Base-by-base conservation (phyloP, 2,888 invertebrate species). In the Gryllus longicercus region DNA sequence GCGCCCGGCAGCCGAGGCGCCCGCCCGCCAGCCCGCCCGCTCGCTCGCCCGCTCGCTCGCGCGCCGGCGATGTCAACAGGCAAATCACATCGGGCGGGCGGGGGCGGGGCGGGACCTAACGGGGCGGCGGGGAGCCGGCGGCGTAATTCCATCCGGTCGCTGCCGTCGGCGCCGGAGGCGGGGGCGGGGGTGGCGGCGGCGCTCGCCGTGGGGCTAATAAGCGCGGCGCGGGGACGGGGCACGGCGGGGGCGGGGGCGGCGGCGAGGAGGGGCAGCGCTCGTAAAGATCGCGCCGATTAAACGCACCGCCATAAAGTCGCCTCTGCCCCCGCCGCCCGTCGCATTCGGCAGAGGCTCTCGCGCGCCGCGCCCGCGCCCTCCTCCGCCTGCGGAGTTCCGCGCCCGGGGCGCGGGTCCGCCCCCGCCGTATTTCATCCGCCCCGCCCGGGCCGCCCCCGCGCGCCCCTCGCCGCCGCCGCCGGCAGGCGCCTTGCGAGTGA, bases 251-350 rank as follows among this genome's bases (percentile, higher is more conserved):
- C 5, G 63, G 63, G 3, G 14, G 63, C 16, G 63, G 14, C 16
- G 63, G 14, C 16, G 63, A 18, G 63, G 63, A 63, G 63, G 63
- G 63, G 63, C n/a, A 14, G 63, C 16, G 63, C 63, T 63, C 63
- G 63, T 63, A 63, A 63, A 63, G 63, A 63, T 63, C 63, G 63
- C 63, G 63, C 63, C 63, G 63, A 63, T 63, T 63, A 63, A 63
- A 63, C 63, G 63, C 63, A 63, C 63, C 63, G 63, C 63, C n/a
- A 63, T 63, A 63, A 63, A 63, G 63, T 63, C 63, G 63, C 63
- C 63, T 14, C n/a, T 10, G 63, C 63, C 63, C 63, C 63, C 63
- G 63, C 63, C 10, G n/a, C 16, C 14, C 63, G 63, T 63, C 63
- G 63, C 63, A 63, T 63, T 63, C 63, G 63, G 63, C 63, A 63